phyloP scores from a whole-genome alignment of 2,797 vertebrate species.

The Sus cebifrons region DNA sequence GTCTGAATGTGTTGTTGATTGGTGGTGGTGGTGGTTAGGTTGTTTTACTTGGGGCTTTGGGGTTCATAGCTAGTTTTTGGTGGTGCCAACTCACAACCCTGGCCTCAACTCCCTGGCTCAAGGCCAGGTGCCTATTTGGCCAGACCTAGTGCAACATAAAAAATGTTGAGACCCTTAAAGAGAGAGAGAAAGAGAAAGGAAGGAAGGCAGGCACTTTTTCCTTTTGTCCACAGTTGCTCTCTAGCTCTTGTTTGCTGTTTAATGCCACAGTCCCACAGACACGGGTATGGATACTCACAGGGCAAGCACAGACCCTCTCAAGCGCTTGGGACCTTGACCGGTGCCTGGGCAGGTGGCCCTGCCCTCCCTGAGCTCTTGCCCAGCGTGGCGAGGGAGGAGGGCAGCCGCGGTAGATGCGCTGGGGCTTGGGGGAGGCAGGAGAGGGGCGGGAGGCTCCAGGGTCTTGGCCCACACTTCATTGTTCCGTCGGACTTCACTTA shows the following conservation, averaged over 20 bases:
- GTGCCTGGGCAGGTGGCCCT: background rate
- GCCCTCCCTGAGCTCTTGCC: no score
- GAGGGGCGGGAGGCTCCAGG: fast-evolving
- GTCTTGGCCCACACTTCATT: background rate
- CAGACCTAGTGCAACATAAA: background rate
- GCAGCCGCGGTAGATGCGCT: fast-evolving
- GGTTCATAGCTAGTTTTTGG: background rate
- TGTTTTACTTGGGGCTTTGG: background rate
- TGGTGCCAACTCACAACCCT: no score
- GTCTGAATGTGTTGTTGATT: no score
- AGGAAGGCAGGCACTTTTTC: background rate
- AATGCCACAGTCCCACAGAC: background rate
- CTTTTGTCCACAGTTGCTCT: background rate
- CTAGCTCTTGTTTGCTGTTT: background rate
- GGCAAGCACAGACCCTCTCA: background rate
- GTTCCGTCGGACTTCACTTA: background rate
- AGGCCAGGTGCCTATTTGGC: background rate
- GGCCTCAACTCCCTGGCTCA: background rate
- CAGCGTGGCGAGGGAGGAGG: fast-evolving
- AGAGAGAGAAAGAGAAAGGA: no score
- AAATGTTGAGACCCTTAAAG: background rate
- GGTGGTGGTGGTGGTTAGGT: no score
- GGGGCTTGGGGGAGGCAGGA: fast-evolving
- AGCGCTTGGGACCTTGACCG: fast-evolving
- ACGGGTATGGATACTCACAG: background rate